phyloP scores from a whole-genome alignment of 2,797 vertebrate species.

The Miichthys miiuy region DNA sequence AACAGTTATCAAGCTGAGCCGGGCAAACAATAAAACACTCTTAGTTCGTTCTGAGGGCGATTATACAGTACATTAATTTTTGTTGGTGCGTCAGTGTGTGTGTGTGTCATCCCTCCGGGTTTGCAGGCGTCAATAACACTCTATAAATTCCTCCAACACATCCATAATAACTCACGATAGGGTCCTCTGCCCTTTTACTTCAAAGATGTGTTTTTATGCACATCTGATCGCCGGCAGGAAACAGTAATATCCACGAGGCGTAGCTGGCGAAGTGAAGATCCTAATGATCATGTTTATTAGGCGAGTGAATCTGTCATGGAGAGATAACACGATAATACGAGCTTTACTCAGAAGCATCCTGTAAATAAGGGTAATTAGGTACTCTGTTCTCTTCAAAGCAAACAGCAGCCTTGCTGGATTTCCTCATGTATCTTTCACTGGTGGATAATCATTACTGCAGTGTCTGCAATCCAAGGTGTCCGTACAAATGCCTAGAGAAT shows the following conservation, averaged over 20 bases:
- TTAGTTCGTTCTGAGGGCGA: conserved; percentile 42
- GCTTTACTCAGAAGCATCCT: conserved; percentile 71
- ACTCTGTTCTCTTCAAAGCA: conserved; percentile 78
- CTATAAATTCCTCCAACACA: conserved; percentile 79
- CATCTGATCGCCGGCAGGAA: conserved; percentile 77
- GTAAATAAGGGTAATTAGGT: conserved; percentile 82
- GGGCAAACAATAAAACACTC: conserved; percentile 46
- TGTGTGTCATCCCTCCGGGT: conserved; percentile 75
- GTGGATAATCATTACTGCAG: conserved; percentile 52
- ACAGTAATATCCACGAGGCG: conserved; percentile 65
- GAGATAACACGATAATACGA: conserved; percentile 59
- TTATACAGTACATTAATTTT: conserved; percentile 60
- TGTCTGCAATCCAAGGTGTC: conserved; percentile 44
- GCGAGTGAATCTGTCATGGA: conserved; percentile 72
- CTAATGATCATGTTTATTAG: conserved; percentile 75
- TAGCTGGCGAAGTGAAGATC: conserved; percentile 73
- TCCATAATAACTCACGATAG: conserved; percentile 78
- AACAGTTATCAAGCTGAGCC: conserved; percentile 64
- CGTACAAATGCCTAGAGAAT: conserved; percentile 44
- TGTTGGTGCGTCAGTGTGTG: conserved; percentile 56
- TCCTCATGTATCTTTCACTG: conserved; percentile 66
- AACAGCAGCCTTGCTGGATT: conserved; percentile 71
- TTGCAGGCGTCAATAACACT: conserved; percentile 82
- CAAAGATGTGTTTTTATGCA: conserved; percentile 76
- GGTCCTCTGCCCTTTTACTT: conserved; percentile 81